These are phyloP conservation scores for Solea senegalensis DNA, from an alignment of 2,113 vertebrate genomes.

Conservation along the genomic window DNA sequence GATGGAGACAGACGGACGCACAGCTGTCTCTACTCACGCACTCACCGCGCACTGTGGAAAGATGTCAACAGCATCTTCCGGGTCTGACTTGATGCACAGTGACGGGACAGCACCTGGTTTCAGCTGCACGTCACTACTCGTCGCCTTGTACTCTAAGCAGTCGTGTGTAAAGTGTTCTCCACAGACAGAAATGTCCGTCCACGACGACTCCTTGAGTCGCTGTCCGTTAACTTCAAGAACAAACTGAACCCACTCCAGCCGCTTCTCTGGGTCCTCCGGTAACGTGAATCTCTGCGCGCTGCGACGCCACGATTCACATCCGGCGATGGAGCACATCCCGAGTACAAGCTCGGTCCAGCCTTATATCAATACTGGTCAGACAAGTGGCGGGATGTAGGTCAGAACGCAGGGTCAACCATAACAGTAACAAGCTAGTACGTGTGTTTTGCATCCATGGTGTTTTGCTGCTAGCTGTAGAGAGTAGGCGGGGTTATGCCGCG, in stretches of 20 bases:
- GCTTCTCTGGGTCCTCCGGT: slow-evolving; percentile 54
- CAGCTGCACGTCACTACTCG: slow-evolving; percentile 18
- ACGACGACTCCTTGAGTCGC: slow-evolving; percentile 35
- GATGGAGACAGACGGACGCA: no score
- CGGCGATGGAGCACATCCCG: slow-evolving; percentile 53
- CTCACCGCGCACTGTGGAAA: not conserved
- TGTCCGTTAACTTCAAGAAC: slow-evolving; percentile 39
- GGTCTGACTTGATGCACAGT: slow-evolving; percentile 10
- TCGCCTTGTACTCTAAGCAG: slow-evolving; percentile 26
- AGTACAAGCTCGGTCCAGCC: not conserved
- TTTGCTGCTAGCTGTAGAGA: no score
- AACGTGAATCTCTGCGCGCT: slow-evolving; percentile 30
- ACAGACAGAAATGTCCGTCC: slow-evolving; percentile 59
- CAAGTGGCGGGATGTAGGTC: no score
- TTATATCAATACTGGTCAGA: no score
- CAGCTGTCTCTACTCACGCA: not conserved
- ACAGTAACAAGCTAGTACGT: no score
- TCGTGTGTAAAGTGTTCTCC: slow-evolving; percentile 50
- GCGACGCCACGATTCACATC: slow-evolving; percentile 30
- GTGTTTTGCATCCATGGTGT: no score
- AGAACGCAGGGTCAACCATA: no score
- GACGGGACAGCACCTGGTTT: slow-evolving; percentile 46
- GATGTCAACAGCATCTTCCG: not conserved
- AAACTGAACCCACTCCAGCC: slow-evolving; percentile 60
- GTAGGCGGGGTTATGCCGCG: no score